phyloP scores from a whole-genome alignment of 2,888 invertebrate genomes.

The Microplitis deprimator region DNA sequence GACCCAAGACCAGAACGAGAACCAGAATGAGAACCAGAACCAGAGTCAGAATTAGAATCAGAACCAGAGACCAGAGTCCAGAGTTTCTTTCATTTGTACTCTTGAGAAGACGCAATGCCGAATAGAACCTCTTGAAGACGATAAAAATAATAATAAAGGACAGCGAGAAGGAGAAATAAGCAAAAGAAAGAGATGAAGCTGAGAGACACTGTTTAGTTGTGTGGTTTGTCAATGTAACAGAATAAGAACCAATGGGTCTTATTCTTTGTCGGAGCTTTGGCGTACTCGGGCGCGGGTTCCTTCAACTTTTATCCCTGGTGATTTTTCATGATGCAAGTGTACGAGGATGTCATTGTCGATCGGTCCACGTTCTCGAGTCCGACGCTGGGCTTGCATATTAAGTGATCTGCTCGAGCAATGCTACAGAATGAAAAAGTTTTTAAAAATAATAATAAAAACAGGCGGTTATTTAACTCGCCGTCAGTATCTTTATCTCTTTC shows the following conservation, averaged over 20 bases:
- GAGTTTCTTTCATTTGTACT: background rate
- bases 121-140: background rate
- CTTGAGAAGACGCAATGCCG: background rate
- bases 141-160: background rate
- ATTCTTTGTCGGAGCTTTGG: constrained; percentile 48
- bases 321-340: constrained; percentile 42
- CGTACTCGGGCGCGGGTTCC: constrained; percentile 29
- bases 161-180: background rate
- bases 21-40: no score
- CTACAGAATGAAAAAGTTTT: background rate
- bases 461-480: background rate
- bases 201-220: background rate
- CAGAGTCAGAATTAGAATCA: no score
- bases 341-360: constrained; percentile 35
- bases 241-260: constrained; percentile 41
- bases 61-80: background rate
- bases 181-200: background rate
- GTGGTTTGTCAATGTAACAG: constrained; percentile 63
- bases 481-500: background rate
- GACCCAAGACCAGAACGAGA: background rate
- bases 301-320: constrained; percentile 25
- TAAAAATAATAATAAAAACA: background rate
- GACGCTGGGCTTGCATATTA: constrained; percentile 16
- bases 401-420: background rate
- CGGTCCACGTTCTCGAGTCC: constrained; percentile 23